Base-by-base conservation (phyloP, 2,797 vertebrate species). In the Leuciscus waleckii region DNA sequence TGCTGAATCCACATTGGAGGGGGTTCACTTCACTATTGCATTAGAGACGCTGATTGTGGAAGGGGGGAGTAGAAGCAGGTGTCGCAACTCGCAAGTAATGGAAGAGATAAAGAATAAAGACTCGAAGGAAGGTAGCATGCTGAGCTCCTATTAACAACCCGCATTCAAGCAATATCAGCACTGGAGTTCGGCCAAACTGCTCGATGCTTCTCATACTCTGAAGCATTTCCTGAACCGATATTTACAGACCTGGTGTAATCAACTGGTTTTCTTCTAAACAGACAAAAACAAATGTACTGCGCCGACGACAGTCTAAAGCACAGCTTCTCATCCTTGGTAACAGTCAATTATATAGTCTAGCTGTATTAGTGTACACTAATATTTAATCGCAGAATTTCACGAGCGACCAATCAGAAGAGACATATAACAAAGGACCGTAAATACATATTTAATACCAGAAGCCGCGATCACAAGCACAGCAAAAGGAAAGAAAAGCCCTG, bases 1-100 rank as follows among this genome's bases (percentile, higher is more conserved):
- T 56, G n/a, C 43, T 32, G 32, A 5, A 51, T 83, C 32, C 32
- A 37, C 32, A 0, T 17, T 54, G 26, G 43, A 83, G 32, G 43
- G 41, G 85, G 35, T 74, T 84, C 63, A 17, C 63, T 43, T 77
- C 41, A 79, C 43, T 61, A 79, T 41, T 65, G 75, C 70, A 83
- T 87, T 73, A 83, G 35, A 65, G 69, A 73, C 3, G n/a, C 46
- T 85, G 78, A 81, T 65, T 85, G 68, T 46, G 41, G 54, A 29
- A 69, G 41, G 79, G 54, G 37, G 61, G 74, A 29, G 29, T 29
- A 68, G 56, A 83, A 78, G 84, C 84, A 88, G 84, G 75, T 85
- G 67, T 88, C 69, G 51, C 46, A 82, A 63, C 56, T 88, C 69
- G 51, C 46, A 82, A 63, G 87, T 81, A 86, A 86, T 80, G 77